phyloP scores from a whole-genome alignment of 2,888 invertebrate species.

The Linnaemya vulpina region DNA sequence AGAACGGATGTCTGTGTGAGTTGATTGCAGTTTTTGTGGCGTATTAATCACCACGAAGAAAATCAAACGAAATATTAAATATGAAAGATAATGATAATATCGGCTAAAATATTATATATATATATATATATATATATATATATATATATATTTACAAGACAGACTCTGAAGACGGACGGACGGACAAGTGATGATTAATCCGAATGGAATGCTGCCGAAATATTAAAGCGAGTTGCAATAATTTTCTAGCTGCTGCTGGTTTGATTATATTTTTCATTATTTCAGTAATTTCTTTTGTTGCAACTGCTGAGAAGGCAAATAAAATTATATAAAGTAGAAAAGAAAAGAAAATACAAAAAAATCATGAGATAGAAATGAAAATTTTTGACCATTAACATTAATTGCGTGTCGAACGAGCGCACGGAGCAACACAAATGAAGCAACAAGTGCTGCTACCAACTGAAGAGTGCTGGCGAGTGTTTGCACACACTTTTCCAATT shows the following conservation, averaged over 20 bases:
- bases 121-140: background rate
- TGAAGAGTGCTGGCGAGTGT: constrained; percentile 17
- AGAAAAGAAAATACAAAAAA: constrained; percentile 46
- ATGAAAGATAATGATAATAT: constrained; percentile 55
- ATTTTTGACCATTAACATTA: constrained; percentile 69
- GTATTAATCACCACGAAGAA: constrained; percentile 40
- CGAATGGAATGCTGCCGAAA: constrained; percentile 44
- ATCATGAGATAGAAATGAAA: constrained; percentile 33
- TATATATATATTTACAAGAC: constrained; percentile 7
- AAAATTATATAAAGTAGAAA: no score
- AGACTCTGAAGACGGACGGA: constrained; percentile 16
- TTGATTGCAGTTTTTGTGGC: constrained; percentile 31
- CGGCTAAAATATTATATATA: constrained; percentile 48
- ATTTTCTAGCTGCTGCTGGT: constrained; percentile 6
- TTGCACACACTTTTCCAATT: constrained; percentile 41
- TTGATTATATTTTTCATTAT: constrained; percentile 19
- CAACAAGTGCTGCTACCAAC: constrained; percentile 50
- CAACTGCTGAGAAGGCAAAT: constrained; percentile 4
- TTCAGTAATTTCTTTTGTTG: constrained; percentile 32
- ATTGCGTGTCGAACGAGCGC: constrained; percentile 56
- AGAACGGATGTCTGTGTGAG: background rate
- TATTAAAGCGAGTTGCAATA: constrained; percentile 47
- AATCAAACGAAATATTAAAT: constrained; percentile 48
- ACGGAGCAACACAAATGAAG: constrained; percentile 23
- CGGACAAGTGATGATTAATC: constrained; percentile 28